Conservation (phyloP, 2,113 vertebrate species). For the Hemiprocne comata region DNA sequence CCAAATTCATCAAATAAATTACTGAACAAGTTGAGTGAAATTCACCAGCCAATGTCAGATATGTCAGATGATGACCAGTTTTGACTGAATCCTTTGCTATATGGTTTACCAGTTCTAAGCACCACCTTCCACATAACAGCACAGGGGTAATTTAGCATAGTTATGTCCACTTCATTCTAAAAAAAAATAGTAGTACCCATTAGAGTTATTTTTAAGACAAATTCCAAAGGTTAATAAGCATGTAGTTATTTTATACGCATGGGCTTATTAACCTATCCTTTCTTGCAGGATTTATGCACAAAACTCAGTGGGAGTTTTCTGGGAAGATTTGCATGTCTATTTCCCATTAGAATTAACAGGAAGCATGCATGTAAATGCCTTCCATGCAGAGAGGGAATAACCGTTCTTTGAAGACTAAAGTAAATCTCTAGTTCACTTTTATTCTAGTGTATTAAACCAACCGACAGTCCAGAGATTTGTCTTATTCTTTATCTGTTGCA, state of each 20-base stretch:
- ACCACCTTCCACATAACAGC: background rate
- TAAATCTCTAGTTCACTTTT: background rate
- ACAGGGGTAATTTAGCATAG: background rate
- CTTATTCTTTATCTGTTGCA: background rate
- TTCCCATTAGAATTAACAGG: constrained; percentile 10
- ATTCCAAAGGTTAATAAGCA: constrained; percentile 8
- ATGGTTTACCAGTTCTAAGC: background rate
- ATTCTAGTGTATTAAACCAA: background rate
- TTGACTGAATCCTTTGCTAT: background rate
- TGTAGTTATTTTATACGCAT: background rate
- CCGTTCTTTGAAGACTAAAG: constrained; percentile 31
- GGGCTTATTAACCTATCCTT: constrained; percentile 1
- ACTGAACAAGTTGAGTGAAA: background rate
- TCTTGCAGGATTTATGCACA: constrained; percentile 21
- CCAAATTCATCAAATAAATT: background rate
- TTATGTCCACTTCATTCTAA: background rate
- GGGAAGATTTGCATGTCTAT: constrained; percentile 10
- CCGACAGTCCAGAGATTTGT: background rate
- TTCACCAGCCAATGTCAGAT: background rate
- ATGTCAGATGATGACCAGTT: background rate
- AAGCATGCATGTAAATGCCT: background rate
- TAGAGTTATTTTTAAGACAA: constrained; percentile 4
- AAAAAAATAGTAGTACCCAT: background rate
- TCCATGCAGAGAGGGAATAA: background rate
- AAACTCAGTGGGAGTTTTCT: background rate